A percentile compares a stretch with the other conserved stretches of the same genome.
Evolutionary conservation across 2,888 invertebrate genomes (phyloP).

Genomic region (Drosophila neutralis): DNA sequence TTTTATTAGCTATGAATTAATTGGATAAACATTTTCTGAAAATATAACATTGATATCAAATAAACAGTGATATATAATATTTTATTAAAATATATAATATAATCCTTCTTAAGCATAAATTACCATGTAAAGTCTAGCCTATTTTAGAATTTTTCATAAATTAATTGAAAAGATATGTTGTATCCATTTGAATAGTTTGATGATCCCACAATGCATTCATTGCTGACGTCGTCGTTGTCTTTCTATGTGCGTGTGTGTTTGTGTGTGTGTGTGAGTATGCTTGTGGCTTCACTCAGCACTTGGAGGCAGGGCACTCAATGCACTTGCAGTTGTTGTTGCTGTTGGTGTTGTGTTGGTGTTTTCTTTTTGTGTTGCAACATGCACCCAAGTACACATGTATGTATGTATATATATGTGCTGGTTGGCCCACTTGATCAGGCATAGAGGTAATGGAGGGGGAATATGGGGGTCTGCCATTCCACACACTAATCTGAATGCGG

Average conservation of each 20-base stretch:
- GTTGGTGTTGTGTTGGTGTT: conserved; percentile 21
- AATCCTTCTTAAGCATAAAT: neutral
- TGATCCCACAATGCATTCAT: conserved; percentile 41
- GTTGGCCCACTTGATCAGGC: conserved; percentile 69
- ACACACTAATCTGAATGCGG: conserved; percentile 73
- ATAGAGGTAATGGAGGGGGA: conserved; percentile 12
- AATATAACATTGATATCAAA: neutral
- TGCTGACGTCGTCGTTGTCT: conserved; percentile 36
- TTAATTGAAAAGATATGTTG: neutral
- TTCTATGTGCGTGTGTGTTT: conserved; percentile 14
- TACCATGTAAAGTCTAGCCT: neutral
- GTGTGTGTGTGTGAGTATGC: conserved; percentile 29
- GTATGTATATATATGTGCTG: conserved; percentile 28
- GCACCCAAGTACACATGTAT: conserved; percentile 49
- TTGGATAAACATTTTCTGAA: neutral
- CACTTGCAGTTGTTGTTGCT: conserved; percentile 60
- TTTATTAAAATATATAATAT: neutral
- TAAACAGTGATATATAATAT: neutral
- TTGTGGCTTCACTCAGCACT: conserved; percentile 71
- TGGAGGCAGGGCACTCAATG: conserved; percentile 67
- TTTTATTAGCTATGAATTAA: neutral
- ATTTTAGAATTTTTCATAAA: neutral
- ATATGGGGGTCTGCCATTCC: conserved; percentile 35
- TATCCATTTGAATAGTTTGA: neutral
- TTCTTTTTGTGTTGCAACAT: conserved; percentile 62